A percentile compares a stretch with the other conserved stretches of the same genome.
phyloP scores from a whole-genome alignment of 2,113 vertebrate species.

The Columba livia region DNA sequence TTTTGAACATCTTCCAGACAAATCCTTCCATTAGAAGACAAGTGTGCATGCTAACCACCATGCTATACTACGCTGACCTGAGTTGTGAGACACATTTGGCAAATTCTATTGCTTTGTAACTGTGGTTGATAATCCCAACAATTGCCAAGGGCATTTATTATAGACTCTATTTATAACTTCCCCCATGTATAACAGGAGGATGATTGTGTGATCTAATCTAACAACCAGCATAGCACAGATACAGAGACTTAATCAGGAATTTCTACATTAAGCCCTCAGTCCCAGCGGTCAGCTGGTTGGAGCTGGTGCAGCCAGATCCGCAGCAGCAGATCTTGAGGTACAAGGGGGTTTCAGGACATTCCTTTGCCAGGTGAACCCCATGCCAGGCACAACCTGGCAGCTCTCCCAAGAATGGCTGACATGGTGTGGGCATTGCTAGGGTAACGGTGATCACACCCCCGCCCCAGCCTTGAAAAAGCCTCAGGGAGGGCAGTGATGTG shows the following conservation, averaged over 20 bases:
- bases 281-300: too few relatives aligned
- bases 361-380: too few relatives aligned
- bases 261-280: neutral
- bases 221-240: neutral
- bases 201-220: neutral
- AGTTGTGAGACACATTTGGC: neutral
- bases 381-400: too few relatives aligned
- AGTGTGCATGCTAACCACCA: accelerated
- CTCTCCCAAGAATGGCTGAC: too few relatives aligned
- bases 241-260: neutral
- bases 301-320: too few relatives aligned
- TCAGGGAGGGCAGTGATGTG: too few relatives aligned
- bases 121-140: neutral
- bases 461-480: too few relatives aligned
- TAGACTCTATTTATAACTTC: neutral
- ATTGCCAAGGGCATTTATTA: neutral
- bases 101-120: neutral
- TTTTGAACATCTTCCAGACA: neutral
- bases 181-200: neutral
- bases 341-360: too few relatives aligned
- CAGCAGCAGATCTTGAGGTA: too few relatives aligned
- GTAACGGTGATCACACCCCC: too few relatives aligned
- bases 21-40: neutral
- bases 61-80: neutral
- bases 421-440: too few relatives aligned